Conservation (phyloP, 1,140 invertebrate species). For the Ceratosolen solmsi region DNA sequence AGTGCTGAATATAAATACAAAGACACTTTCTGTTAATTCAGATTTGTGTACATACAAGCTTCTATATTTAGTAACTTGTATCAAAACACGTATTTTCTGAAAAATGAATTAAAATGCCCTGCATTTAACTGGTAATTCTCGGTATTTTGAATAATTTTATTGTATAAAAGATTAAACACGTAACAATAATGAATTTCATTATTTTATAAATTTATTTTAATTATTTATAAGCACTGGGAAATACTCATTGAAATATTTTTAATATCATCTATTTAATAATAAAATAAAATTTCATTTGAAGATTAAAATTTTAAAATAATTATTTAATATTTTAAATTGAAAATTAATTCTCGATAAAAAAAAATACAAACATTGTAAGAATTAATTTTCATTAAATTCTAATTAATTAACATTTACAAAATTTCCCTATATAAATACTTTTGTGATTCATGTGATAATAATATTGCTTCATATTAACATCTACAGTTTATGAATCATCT, state of each 20-base stretch:
- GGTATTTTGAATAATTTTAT: background rate
- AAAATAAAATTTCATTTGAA: background rate
- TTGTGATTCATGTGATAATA: no score
- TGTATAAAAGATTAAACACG: background rate
- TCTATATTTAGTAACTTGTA: background rate
- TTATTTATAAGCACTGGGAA: background rate
- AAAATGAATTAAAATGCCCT: background rate
- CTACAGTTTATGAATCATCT: no score
- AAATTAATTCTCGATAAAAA: no score
- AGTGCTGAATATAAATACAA: background rate
- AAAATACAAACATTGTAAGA: no score
- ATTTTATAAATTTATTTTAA: background rate
- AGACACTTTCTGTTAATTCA: background rate
- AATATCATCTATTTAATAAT: background rate
- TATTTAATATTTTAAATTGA: no score
- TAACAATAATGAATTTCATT: background rate
- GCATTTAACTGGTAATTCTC: background rate
- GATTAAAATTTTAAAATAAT: no score
- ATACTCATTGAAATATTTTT: background rate
- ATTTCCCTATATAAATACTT: no score
- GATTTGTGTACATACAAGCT: background rate
- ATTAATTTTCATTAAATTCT: no score
- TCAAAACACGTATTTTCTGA: background rate
- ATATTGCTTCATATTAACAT: no score
- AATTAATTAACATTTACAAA: no score